These are phyloP conservation scores for Bradypodion ventrale DNA, from an alignment of 2,797 vertebrate genomes.

Conservation along the genomic window DNA sequence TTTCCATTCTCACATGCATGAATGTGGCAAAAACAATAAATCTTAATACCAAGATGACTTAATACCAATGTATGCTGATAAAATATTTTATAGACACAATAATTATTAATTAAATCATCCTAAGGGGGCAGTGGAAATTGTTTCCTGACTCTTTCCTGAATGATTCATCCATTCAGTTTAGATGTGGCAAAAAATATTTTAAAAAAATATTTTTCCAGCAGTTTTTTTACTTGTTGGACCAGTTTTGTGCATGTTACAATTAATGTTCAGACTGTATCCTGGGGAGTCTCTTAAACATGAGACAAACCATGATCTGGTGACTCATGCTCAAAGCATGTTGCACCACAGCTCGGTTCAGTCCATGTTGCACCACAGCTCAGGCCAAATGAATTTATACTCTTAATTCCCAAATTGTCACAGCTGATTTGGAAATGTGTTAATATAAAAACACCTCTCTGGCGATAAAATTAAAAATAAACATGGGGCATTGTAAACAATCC, in stretches of 20 bases:
- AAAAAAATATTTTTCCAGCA: background rate
- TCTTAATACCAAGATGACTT: background rate
- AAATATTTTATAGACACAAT: background rate
- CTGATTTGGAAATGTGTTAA: background rate
- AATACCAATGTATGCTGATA: background rate
- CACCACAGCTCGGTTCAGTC: background rate
- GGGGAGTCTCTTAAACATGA: background rate
- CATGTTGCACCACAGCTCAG: background rate
- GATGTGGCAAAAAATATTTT: conserved; percentile 1
- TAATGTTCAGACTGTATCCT: background rate
- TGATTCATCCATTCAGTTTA: background rate
- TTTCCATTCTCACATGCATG: no score
- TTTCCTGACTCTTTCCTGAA: conserved; percentile 17
- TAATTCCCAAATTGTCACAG: background rate
- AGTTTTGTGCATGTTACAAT: background rate
- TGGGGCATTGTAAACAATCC: background rate
- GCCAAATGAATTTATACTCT: background rate
- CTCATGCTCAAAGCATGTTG: background rate
- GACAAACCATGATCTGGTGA: background rate
- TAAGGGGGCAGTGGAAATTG: conserved; percentile 3
- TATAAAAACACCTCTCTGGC: background rate
- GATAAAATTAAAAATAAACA: background rate
- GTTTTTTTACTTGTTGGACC: background rate
- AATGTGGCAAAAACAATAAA: background rate
- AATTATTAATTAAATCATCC: background rate